Base-by-base conservation (phyloP, 2,888 invertebrate genomes). In the Caenorhabditis doughertyi region DNA sequence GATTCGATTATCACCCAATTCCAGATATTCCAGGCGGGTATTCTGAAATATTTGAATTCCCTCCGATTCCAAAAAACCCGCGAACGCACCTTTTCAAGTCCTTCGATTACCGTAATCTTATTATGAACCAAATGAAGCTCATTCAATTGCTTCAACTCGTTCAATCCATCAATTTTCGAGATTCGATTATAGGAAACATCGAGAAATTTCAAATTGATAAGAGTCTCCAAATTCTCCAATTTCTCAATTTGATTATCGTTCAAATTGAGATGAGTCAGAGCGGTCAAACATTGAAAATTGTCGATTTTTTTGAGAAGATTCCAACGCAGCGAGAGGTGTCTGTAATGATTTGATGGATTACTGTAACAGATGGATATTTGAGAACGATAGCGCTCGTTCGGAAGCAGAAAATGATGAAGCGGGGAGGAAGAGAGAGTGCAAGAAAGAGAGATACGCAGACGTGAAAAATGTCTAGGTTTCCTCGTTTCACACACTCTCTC, bases 271-370 rank as follows among this genome's bases (percentile, higher is more conserved):
- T 97, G 96, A n/a, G 94, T 94, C 18, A 99, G 93, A 0, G 84
- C 81, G 13, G 79, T 67, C 44, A 98, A 93, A 1, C 94, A 95
- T 65, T 94, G 93, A 44, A 99, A 92, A 91, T 97, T 97, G 92
- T 98, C 97, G 87, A 99, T 97, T 92, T 95, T 96, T 92, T 95
- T 97, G 21, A 99, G 96, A 8, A 97, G 93, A 93, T 99, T 99
- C 96, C 98, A 98, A 67, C 98, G 93, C 91, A 85, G 77, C 11
- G 58, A 71, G 29, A 85, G 25, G 18, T 60, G 79, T 70, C 77
- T 77, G 56, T n/a, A n/a, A n/a, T n/a, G n/a, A n/a, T n/a, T n/a
- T n/a, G n/a, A n/a, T n/a, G n/a, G n/a, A n/a, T n/a, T n/a, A n/a
- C n/a, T n/a, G n/a, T n/a, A 32, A 32, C 9, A 32, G 32, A 32